Conservation (phyloP, 2,888 invertebrate species). For the Drosophila dives region DNA sequence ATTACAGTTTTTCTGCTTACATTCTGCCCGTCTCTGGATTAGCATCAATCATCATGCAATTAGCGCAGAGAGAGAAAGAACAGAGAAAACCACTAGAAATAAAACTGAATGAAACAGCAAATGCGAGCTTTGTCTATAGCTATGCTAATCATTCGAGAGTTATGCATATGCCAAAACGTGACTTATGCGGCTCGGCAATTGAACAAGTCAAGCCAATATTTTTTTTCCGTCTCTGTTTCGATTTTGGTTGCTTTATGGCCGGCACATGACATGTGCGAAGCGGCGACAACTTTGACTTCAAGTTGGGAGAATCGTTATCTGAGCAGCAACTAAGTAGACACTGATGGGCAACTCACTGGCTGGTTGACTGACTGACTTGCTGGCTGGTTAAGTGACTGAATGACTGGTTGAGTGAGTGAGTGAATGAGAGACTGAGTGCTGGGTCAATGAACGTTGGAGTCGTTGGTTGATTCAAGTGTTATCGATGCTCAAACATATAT, state of each 20-base stretch:
- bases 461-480: conserved; percentile 41
- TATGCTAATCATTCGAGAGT: conserved; percentile 50
- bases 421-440: conserved; percentile 27
- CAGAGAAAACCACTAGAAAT: conserved; percentile 10
- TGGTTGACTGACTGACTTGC: conserved; percentile 6
- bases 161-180: conserved; percentile 67
- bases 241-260: conserved; percentile 27
- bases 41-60: conserved; percentile 52
- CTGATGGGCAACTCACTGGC: conserved; percentile 33
- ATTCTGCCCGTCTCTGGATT: conserved; percentile 26
- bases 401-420: conserved; percentile 22
- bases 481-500: conserved; percentile 24
- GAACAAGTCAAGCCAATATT: conserved; percentile 32
- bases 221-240: conserved; percentile 17
- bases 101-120: background rate
- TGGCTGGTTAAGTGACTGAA: conserved; percentile 16
- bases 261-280: conserved; percentile 26
- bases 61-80: conserved; percentile 32
- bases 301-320: conserved; percentile 29
- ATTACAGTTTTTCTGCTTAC: conserved; percentile 15
- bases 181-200: conserved; percentile 54
- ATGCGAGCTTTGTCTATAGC: conserved; percentile 8
- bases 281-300: conserved; percentile 2
- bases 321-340: conserved; percentile 40
- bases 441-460: conserved; percentile 73